These are phyloP conservation scores for Phaetusa simplex DNA, from an alignment of 2,113 vertebrate species.

Conservation along the genomic window DNA sequence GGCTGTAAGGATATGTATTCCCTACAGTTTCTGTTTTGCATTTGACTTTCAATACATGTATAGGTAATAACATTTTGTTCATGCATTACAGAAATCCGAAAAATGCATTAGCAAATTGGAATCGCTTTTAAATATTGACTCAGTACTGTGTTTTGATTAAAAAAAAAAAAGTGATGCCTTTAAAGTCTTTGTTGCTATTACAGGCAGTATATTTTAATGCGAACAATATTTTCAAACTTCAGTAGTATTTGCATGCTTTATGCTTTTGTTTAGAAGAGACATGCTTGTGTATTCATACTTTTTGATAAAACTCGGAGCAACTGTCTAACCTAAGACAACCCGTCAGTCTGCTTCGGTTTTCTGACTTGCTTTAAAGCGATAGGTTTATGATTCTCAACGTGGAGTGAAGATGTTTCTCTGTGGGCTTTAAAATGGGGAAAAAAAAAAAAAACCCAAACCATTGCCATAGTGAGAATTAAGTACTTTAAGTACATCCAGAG, in stretches of 20 bases:
- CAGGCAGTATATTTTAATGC: neutral
- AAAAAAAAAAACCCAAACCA: neutral
- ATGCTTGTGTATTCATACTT: neutral
- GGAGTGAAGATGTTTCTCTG: neutral
- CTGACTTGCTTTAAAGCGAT: neutral
- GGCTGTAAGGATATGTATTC: neutral
- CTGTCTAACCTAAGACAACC: neutral
- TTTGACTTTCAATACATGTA: neutral
- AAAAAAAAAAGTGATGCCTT: neutral
- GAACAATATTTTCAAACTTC: neutral
- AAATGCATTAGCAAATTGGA: neutral
- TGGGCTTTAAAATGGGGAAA: neutral
- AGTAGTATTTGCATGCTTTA: neutral
- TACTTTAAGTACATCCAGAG: neutral
- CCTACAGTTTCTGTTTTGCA: neutral
- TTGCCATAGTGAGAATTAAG: neutral
- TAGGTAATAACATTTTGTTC: neutral
- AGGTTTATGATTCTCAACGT: neutral
- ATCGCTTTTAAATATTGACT: neutral
- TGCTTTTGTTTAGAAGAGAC: neutral
- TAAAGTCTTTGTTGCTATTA: neutral
- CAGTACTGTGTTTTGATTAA: neutral
- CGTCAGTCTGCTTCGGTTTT: neutral
- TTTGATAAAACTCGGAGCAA: neutral
- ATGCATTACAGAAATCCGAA: neutral